A percentile compares a stretch with the other conserved stretches of the same genome.
These are phyloP conservation scores for Poecilobothrus nobilitatus DNA, from an alignment of 2,888 invertebrate genomes.

Conservation along the genomic window DNA sequence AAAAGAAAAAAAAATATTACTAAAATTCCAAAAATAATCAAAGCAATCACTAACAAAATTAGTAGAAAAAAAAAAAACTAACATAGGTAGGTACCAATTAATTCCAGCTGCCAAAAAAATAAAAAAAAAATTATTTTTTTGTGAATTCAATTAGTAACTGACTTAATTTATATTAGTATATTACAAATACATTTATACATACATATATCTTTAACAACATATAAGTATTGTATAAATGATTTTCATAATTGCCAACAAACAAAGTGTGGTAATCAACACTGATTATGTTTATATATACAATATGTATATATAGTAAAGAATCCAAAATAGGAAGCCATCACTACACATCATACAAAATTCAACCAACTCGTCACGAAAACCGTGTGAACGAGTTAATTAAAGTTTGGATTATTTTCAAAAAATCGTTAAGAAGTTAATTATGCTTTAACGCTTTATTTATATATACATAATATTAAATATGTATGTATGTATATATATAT, in stretches of 20 bases:
- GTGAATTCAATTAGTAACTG: not conserved
- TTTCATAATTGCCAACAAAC: no score
- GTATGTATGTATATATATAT: no score
- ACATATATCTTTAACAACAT: not conserved
- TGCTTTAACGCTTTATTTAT: not conserved
- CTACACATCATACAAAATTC: not conserved
- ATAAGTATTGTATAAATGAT: not conserved
- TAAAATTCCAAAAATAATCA: not conserved
- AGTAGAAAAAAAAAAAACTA: no score
- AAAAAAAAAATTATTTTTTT: not conserved
- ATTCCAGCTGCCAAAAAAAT: not conserved
- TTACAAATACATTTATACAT: not conserved
- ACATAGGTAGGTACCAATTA: not conserved
- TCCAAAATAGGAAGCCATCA: not conserved
- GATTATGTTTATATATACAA: no score
- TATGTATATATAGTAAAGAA: not conserved
- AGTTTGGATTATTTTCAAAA: not conserved
- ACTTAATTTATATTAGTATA: not conserved
- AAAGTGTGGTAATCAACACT: no score
- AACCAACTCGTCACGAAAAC: not conserved
- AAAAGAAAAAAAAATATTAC: not conserved
- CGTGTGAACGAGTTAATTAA: slow-evolving; percentile 3
- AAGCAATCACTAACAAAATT: not conserved
- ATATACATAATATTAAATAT: not conserved
- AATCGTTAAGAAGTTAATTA: slow-evolving; percentile 1